These are phyloP conservation scores for Caenorhabditis wallacei DNA, from an alignment of 2,888 invertebrate species.

Conservation along the genomic window DNA sequence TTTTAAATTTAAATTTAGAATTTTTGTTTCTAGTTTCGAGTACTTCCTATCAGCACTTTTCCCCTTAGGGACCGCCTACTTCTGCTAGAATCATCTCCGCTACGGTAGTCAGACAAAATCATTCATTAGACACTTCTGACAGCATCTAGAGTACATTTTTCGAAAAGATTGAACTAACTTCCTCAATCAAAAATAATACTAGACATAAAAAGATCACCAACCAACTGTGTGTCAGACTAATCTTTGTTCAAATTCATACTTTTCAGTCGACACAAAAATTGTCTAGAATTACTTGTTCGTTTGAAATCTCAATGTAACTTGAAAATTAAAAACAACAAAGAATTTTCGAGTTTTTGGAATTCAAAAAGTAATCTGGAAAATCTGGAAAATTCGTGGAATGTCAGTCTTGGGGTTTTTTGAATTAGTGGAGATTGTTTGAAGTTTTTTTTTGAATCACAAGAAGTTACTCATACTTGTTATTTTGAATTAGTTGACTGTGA, in stretches of 20 bases:
- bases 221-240: background rate
- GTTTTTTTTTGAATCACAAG: too few relatives aligned
- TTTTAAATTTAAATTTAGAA: background rate
- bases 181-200: background rate
- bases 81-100: too few relatives aligned
- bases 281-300: background rate
- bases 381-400: background rate
- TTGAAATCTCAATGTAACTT: background rate
- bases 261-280: background rate
- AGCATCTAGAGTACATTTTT: too few relatives aligned
- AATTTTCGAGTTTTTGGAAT: background rate
- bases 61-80: too few relatives aligned
- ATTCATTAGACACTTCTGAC: too few relatives aligned
- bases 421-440: too few relatives aligned
- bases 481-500: too few relatives aligned
- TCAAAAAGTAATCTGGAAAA: background rate
- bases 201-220: background rate
- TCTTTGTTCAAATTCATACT: background rate
- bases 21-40: background rate
- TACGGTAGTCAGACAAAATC: too few relatives aligned
- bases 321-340: background rate
- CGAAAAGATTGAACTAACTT: too few relatives aligned
- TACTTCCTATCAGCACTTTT: too few relatives aligned
- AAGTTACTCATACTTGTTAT: too few relatives aligned
- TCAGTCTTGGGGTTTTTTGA: too few relatives aligned